Evolutionary conservation across 2,888 invertebrate genomes (phyloP).

Genomic region (Argyresthia goedartella): DNA sequence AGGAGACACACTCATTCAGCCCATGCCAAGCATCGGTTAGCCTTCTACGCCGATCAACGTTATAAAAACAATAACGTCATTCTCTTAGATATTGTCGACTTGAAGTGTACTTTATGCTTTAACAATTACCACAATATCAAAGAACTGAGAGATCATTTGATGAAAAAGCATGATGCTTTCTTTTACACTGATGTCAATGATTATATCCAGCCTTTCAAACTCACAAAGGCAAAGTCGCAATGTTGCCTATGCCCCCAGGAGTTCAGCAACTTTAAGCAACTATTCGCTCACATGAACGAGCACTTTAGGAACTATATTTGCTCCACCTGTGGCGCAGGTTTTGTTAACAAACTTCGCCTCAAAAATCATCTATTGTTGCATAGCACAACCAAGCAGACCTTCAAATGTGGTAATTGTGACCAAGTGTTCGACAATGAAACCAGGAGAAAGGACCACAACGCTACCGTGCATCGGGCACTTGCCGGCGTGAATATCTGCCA

Average conservation of each 20-base stretch:
- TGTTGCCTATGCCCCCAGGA: constrained; percentile 49
- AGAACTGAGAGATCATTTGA: constrained; percentile 32
- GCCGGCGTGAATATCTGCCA: constrained; percentile 53
- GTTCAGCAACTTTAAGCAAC: constrained; percentile 51
- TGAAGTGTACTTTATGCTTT: constrained; percentile 4
- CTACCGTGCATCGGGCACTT: constrained; percentile 53
- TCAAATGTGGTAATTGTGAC: constrained; percentile 40
- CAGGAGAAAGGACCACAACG: constrained; percentile 53
- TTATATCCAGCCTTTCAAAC: constrained; percentile 48
- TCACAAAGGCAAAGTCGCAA: constrained; percentile 37
- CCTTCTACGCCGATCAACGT: constrained; percentile 45
- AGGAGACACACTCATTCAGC: constrained; percentile 42
- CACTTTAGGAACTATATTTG: constrained; percentile 60
- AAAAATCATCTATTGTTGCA: constrained; percentile 54
- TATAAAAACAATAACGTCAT: neutral
- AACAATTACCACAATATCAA: neutral
- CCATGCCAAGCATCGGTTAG: constrained; percentile 45
- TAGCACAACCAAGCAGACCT: constrained; percentile 36
- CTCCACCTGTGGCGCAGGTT: constrained; percentile 54
- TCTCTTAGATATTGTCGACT: neutral
- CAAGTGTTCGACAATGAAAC: constrained; percentile 48
- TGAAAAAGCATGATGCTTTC: constrained; percentile 39
- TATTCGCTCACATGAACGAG: constrained; percentile 60
- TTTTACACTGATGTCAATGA: constrained; percentile 35
- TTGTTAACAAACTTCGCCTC: constrained; percentile 49